Evolutionary conservation across 2,888 invertebrate genomes (phyloP), one percentile per base, ranked within the genome.

Genomic region (Ceraclea dissimilis): DNA sequence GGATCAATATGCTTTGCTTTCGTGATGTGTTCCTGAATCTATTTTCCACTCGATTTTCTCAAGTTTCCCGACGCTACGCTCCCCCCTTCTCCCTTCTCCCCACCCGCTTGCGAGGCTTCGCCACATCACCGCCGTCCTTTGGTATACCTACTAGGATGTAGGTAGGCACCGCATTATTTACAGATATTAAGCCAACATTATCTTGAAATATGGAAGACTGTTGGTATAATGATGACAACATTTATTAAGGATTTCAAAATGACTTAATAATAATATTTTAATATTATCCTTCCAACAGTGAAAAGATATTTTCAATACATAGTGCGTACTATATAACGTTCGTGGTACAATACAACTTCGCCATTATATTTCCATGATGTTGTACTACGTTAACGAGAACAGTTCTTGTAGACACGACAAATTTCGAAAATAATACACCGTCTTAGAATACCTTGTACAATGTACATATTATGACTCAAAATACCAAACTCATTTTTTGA

Each of bases 181-280:
- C 49, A 54, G 54, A 49, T 54, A 54, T 54, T 54, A 54, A 54
- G 43, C 43, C 54, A 39, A 54, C 54, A 54, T 54, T 54, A 54
- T 54, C 54, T 49, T 54, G 49, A 49, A 54, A 54, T 54, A 54
- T 54, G 49, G 19, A 49, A 54, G 49, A 22, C 54, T 49, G 26
- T 43, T 22, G 49, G 49, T 54, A 49, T 49, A 39, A 39, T 44
- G 54, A 49, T 49, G 54, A 54, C 54, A 54, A 39, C 33, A 49
- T 20, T 34, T 54, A 39, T 54, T 54, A 43, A 21, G 6, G 26
- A 17, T 13, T 46, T 39, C 39, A 39, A 39, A 39, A 39, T 16
- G 39, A 8, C 39, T 5, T 39, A 39, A 39, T 39, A 39, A 13
- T 39, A 39, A 39, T 39, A 39, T 39, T 39, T 39, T 39, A 13